Conservation (phyloP, 2,888 invertebrate species). For the Coremacera marginata region DNA sequence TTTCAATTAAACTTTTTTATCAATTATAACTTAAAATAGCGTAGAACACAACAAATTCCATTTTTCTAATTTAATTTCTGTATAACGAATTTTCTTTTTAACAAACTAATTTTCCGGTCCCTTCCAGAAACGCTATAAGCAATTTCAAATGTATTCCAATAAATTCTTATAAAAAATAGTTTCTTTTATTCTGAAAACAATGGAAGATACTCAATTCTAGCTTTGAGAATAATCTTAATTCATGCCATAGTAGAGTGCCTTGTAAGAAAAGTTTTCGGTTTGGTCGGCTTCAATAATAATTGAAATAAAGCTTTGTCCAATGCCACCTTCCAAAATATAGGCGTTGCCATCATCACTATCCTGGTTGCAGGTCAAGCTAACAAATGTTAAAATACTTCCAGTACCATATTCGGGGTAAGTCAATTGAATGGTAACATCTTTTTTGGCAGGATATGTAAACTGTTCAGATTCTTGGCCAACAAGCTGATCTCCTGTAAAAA, state of each 20-base stretch:
- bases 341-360: conserved; percentile 61
- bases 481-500: conserved; percentile 58
- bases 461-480: conserved; percentile 61
- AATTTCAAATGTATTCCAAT: no score
- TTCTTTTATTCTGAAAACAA: no score
- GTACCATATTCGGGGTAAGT: conserved; percentile 61
- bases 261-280: conserved; percentile 61
- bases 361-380: conserved; percentile 61
- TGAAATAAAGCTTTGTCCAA: conserved; percentile 63
- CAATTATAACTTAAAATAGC: no score
- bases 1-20: no score
- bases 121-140: no score
- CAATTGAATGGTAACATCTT: conserved; percentile 61
- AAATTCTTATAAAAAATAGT: no score
- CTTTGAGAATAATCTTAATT: conserved; percentile 43
- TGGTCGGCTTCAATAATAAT: conserved; percentile 63
- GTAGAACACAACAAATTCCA: no score
- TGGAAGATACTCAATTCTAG: neutral
- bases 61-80: no score
- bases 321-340: conserved; percentile 65
- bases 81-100: no score
- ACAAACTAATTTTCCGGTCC: no score
- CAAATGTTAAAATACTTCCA: conserved; percentile 59
- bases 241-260: conserved; percentile 59
- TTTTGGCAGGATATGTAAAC: conserved; percentile 53